Evolutionary conservation across 2,113 vertebrate genomes (phyloP).

Genomic region (Pristiophorus japonicus): DNA sequence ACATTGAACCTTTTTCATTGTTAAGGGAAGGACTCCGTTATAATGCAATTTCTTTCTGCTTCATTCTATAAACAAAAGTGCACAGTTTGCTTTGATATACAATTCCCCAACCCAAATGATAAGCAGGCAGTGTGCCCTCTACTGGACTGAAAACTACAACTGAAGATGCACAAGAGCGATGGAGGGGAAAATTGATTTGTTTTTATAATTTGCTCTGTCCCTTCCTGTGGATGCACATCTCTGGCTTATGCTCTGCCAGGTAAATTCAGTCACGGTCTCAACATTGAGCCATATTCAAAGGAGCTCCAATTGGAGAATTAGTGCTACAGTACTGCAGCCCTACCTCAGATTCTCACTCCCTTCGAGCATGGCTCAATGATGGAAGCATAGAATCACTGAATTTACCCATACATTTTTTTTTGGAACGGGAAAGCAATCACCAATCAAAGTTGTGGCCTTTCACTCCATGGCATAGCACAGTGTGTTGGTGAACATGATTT

Average conservation of each 20-base stretch:
- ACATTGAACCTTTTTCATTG: background rate
- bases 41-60: conserved; percentile 5
- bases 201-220: background rate
- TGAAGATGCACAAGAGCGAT: background rate
- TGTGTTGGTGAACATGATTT: conserved; percentile 16
- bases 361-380: background rate
- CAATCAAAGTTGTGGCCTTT: too few relatives aligned
- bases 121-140: background rate
- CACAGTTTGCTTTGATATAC: background rate
- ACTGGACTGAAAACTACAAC: background rate
- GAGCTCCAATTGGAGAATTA: background rate
- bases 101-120: background rate
- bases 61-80: background rate
- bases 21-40: background rate
- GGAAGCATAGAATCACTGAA: background rate
- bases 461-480: too few relatives aligned
- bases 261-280: background rate
- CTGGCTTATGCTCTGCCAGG: background rate
- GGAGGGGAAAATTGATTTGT: background rate
- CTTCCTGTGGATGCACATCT: background rate
- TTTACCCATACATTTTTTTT: background rate
- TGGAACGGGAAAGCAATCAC: background rate
- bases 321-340: background rate
- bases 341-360: background rate
- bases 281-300: background rate